Conservation (phyloP, 2,888 invertebrate species). For the Amorpha juglandis region DNA sequence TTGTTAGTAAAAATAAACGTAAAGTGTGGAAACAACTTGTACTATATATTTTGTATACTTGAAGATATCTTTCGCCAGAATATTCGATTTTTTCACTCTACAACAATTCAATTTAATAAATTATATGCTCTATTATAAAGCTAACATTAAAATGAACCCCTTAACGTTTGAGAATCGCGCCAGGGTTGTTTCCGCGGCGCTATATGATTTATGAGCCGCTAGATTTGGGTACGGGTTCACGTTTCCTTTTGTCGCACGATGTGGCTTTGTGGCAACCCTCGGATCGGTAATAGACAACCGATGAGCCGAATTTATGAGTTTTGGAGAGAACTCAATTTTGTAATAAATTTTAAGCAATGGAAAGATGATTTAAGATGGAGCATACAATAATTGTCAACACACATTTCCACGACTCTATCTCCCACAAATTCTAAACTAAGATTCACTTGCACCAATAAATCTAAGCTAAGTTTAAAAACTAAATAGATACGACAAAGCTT, state of each 20-base stretch:
- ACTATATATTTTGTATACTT: too few relatives aligned
- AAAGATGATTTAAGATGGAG: background rate
- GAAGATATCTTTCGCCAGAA: too few relatives aligned
- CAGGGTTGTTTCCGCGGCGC: constrained; percentile 64
- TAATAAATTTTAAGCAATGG: background rate
- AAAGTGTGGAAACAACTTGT: too few relatives aligned
- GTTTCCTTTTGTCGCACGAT: constrained; percentile 60
- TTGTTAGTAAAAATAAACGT: too few relatives aligned
- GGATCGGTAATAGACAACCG: constrained; percentile 54
- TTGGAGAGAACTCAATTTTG: constrained; percentile 39
- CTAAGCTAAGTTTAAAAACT: too few relatives aligned
- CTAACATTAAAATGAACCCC: constrained; percentile 64
- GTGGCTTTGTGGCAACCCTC: constrained; percentile 63
- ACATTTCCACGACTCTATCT: too few relatives aligned
- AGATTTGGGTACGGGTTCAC: constrained; percentile 62
- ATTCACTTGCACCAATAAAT: too few relatives aligned
- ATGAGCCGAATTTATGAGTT: constrained; percentile 58
- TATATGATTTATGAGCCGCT: constrained; percentile 66
- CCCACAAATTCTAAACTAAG: too few relatives aligned
- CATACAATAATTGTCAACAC: too few relatives aligned
- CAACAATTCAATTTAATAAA: constrained; percentile 8
- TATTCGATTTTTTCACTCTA: background rate
- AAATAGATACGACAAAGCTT: too few relatives aligned
- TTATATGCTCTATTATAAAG: constrained; percentile 36
- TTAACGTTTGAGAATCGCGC: constrained; percentile 53